phyloP scores from a whole-genome alignment of 2,797 vertebrate genomes.

The Crocodylus rhombifer region DNA sequence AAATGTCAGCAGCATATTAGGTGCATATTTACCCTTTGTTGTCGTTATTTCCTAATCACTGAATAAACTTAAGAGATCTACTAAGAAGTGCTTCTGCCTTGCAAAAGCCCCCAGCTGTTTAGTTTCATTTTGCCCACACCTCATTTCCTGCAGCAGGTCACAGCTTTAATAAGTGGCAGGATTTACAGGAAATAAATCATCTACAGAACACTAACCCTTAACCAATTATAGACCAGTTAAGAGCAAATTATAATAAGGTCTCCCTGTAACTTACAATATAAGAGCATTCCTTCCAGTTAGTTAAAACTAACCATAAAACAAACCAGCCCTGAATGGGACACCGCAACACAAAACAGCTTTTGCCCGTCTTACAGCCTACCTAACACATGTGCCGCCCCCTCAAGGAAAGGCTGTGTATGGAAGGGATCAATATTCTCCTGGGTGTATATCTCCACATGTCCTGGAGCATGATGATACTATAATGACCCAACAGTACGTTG shows the following conservation, averaged over 20 bases:
- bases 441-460: neutral
- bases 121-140: conserved; percentile 65
- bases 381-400: neutral
- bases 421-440: neutral
- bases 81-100: conserved; percentile 29
- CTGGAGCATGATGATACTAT: neutral
- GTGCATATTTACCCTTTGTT: conserved; percentile 31
- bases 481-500: neutral
- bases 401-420: fast-evolving
- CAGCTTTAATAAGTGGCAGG: conserved; percentile 73
- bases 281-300: conserved; percentile 64
- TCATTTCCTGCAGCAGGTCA: conserved; percentile 77
- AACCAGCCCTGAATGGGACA: conserved; percentile 44
- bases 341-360: conserved; percentile 56
- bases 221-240: conserved; percentile 72
- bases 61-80: conserved; percentile 53
- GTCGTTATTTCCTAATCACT: conserved; percentile 61
- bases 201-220: conserved; percentile 70
- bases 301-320: conserved; percentile 56
- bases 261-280: conserved; percentile 56
- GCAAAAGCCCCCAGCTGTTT: conserved; percentile 65
- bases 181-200: conserved; percentile 78
- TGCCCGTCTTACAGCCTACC: conserved; percentile 28
- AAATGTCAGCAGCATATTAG: conserved; percentile 44
- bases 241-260: conserved; percentile 44